Conservation (phyloP, 92 coral and sea anemone species). For the Porites divaricata region DNA sequence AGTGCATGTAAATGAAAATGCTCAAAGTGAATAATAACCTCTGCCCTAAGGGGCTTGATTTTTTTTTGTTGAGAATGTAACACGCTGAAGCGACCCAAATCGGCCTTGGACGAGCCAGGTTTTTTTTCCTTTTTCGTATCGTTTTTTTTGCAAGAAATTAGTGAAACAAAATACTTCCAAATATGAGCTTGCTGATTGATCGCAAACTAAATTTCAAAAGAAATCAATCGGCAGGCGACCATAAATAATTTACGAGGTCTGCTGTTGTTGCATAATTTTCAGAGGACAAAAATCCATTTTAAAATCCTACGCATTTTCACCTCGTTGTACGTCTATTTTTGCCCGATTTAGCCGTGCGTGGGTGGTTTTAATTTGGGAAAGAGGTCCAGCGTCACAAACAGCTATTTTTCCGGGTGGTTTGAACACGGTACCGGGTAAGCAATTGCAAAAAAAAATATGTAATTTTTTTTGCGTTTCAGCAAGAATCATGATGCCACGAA, state of each 20-base stretch:
- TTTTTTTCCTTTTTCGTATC: background rate
- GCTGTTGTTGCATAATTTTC: slow-evolving; percentile 44
- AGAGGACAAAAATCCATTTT: slow-evolving; percentile 37
- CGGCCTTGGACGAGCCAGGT: background rate
- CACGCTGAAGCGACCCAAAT: background rate
- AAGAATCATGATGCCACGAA: background rate
- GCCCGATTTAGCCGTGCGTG: slow-evolving; percentile 45
- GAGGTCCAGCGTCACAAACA: slow-evolving; percentile 20
- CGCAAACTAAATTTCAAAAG: slow-evolving; percentile 42
- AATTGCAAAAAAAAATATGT: slow-evolving; percentile 7
- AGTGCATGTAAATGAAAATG: slow-evolving; percentile 37
- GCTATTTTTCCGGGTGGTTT: slow-evolving; percentile 47
- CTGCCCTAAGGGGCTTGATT: slow-evolving; percentile 33
- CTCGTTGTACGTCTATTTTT: slow-evolving; percentile 36
- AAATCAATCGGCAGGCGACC: slow-evolving; percentile 49
- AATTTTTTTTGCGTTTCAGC: slow-evolving; percentile 34
- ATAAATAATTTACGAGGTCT: slow-evolving; percentile 41
- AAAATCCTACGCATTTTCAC: slow-evolving; percentile 27
- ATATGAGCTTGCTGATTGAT: slow-evolving; percentile 41
- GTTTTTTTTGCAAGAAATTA: slow-evolving; percentile 5
- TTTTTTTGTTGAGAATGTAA: background rate
- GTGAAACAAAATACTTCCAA: slow-evolving; percentile 44
- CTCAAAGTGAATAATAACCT: slow-evolving; percentile 19
- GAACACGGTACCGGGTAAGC: slow-evolving; percentile 42
- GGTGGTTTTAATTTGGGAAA: slow-evolving; percentile 32